phyloP scores from a whole-genome alignment of 64 coral and sea anemone genomes.

The Pocillopora damicornis region DNA sequence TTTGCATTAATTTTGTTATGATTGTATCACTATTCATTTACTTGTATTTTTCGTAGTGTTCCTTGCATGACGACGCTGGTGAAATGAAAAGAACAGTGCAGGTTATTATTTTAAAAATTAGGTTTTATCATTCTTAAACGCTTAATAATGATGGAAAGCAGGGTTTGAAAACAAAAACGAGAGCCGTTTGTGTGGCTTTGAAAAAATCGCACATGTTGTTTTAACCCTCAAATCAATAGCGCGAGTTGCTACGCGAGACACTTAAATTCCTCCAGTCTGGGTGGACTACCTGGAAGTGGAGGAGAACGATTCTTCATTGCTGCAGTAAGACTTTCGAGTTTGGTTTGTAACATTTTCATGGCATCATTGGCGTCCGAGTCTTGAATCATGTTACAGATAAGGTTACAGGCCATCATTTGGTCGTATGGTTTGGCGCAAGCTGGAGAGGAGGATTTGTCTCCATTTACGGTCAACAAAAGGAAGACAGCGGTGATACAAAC shows the following conservation, averaged over 20 bases:
- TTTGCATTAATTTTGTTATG: too few species aligned
- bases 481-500: neutral
- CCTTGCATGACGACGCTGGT: neutral
- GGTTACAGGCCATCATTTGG: neutral
- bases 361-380: neutral
- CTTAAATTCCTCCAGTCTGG: too few species aligned
- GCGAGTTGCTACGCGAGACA: too few species aligned
- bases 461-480: neutral
- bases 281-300: too few species aligned
- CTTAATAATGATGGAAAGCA: neutral
- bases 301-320: neutral
- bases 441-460: neutral
- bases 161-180: neutral
- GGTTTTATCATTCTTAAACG: too few species aligned
- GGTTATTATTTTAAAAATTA: neutral
- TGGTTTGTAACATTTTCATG: slow-evolving; percentile 1
- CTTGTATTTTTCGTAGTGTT: neutral
- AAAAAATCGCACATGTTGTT: too few species aligned
- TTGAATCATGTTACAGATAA: neutral
- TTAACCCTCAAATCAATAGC: too few species aligned
- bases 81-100: neutral
- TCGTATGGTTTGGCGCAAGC: neutral
- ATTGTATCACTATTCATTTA: neutral
- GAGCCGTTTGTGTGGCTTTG: too few species aligned
- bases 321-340: neutral